Conservation (phyloP, 2,797 vertebrate species). For the Tamandua tetradactyla region DNA sequence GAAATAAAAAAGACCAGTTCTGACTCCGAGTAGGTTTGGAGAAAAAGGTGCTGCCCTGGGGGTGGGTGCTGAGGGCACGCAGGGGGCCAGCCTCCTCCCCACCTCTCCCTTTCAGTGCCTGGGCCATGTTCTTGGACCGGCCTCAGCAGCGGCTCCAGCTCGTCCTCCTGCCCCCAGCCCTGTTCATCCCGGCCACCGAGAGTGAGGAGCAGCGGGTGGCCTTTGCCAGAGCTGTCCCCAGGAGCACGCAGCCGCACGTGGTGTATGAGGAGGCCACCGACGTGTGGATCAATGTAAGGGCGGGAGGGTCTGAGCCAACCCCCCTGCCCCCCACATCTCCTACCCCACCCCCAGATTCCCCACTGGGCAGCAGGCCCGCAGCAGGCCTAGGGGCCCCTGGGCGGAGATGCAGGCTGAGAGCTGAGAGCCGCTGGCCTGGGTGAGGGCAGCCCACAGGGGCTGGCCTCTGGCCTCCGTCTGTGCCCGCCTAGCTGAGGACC, state of each 20-base stretch:
- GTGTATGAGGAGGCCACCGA: conserved; percentile 96
- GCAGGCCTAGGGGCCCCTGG: background rate
- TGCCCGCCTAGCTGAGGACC: fast-evolving
- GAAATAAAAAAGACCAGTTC: background rate
- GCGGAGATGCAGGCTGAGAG: background rate
- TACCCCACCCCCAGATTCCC: background rate
- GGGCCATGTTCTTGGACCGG: conserved; percentile 96
- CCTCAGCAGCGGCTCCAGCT: conserved; percentile 95
- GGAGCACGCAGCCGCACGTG: conserved; percentile 91
- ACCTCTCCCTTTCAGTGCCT: conserved; percentile 87
- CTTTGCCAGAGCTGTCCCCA: conserved; percentile 90
- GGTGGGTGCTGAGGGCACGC: background rate
- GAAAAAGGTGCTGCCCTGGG: background rate
- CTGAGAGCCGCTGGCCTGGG: background rate
- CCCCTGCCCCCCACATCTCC: too few relatives aligned
- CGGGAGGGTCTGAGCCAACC: background rate
- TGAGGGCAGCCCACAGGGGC: fast-evolving
- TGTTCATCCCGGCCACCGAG: conserved; percentile 92
- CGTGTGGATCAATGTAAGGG: conserved; percentile 93
- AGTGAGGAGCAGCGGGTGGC: conserved; percentile 89
- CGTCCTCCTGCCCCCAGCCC: conserved; percentile 91
- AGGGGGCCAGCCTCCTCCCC: background rate
- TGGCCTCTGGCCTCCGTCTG: fast-evolving
- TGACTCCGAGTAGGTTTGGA: fast-evolving
- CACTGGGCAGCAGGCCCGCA: background rate